Evolutionary conservation across 2,888 invertebrate genomes (phyloP), one percentile per base, ranked within the genome.

Genomic region (Sthenelais limicola): DNA sequence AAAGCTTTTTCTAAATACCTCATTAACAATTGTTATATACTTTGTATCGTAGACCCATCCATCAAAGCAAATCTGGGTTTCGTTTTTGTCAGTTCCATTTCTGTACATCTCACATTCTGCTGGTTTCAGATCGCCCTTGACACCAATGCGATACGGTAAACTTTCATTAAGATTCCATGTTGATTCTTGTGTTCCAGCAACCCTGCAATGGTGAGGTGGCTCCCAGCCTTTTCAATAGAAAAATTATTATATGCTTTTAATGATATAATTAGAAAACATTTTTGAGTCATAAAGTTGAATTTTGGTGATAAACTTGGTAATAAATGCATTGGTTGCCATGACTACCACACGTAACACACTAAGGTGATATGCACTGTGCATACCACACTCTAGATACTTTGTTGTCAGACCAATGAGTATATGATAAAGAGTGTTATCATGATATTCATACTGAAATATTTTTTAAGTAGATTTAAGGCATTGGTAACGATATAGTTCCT

Each of bases 141-240:
- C 9, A 15, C 24, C 52, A 15, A 30, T 3, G n/a, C 15, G 26
- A 26, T 28, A 4, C 24, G 52, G 52, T 24, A 52, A 26, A 1
- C 26, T 15, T 24, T 52, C 52, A 12, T 24, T 24, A 3, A 24
- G 21, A 26, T 15, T 15, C 52, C n/a, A n/a, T n/a, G n/a, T n/a
- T n/a, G n/a, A n/a, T n/a, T n/a, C n/a, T n/a, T 24, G 21, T n/a
- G 15, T 30, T 21, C 30, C 52, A 24, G 15, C 52, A 1, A 52
- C 5, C 26, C 24, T n/a, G 24, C 52, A 52, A 30, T 52, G 52
- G 52, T 52, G 52, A 30, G 52, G 52, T 3, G 52, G 52, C 52
- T 52, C 21, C 52, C 52, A 52, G 12, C 52, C 52, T 52, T 28
- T 3, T 15, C 4, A 28, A 24, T 9, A 12, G 26, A 52, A 52